Evolutionary conservation across 1,140 invertebrate genomes (phyloP).

Genomic region (Mylabris phalerata): DNA sequence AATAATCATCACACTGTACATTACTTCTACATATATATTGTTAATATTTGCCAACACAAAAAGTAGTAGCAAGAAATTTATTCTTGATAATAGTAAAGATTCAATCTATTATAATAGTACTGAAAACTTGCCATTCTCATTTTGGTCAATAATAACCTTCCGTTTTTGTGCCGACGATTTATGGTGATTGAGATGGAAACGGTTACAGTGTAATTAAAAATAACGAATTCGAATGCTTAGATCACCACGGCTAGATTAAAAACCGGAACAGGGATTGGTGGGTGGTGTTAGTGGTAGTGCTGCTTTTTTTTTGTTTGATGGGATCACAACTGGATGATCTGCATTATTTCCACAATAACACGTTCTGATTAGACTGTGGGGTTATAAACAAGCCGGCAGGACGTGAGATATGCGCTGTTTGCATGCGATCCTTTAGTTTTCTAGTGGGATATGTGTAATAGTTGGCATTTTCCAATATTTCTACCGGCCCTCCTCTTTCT

Average conservation of each 20-base stretch:
- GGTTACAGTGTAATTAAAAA: slow-evolving; percentile 16
- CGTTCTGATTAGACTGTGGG: slow-evolving; percentile 23
- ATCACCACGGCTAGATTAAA: slow-evolving; percentile 13
- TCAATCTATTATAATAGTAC: no score
- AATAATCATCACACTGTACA: no score
- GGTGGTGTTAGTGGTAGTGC: background rate
- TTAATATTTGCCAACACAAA: no score
- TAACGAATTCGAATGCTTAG: slow-evolving; percentile 15
- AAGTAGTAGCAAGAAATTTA: no score
- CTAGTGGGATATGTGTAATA: no score
- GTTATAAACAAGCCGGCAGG: slow-evolving; percentile 19
- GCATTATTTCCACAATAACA: slow-evolving; percentile 27
- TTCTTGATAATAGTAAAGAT: no score
- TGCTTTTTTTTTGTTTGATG: slow-evolving; percentile 10
- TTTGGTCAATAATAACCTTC: no score
- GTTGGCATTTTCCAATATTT: no score
- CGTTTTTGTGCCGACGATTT: no score
- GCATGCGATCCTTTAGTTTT: slow-evolving; percentile 7
- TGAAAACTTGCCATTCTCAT: no score
- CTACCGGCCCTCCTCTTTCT: no score
- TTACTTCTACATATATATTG: no score
- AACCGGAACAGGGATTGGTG: slow-evolving; percentile 1
- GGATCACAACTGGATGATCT: slow-evolving; percentile 24
- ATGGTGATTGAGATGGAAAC: background rate
- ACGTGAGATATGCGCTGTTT: slow-evolving; percentile 16